phyloP scores from a whole-genome alignment of 2,113 vertebrate genomes.

The Amia ocellicauda region DNA sequence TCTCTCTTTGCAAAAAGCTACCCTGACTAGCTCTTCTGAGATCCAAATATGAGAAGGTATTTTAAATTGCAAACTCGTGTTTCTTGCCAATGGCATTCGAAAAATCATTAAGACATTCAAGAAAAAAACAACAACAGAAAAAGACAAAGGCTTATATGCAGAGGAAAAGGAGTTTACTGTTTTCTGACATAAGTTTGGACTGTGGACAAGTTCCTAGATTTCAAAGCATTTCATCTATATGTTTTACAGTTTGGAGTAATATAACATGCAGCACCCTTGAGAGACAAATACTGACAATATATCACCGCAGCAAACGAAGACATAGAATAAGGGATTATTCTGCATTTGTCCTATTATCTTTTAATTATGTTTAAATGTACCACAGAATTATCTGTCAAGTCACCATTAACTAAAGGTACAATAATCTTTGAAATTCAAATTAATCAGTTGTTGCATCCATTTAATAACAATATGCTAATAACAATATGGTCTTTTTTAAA shows the following conservation, averaged over 20 bases:
- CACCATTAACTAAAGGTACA: conserved; percentile 12
- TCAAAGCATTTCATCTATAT: neutral
- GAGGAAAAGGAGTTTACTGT: neutral
- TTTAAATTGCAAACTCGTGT: neutral
- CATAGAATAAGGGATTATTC: neutral
- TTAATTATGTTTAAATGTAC: conserved; percentile 5
- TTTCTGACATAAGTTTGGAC: neutral
- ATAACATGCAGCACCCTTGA: no score
- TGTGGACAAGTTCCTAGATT: no score
- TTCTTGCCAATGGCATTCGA: conserved; percentile 1
- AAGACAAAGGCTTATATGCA: neutral
- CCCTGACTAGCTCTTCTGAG: neutral
- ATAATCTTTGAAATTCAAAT: no score
- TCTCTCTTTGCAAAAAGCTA: no score
- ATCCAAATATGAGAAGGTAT: neutral
- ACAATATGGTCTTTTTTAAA: no score
- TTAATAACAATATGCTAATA: no score
- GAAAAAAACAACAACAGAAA: neutral
- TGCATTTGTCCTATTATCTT: conserved; percentile 8
- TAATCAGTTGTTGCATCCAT: no score
- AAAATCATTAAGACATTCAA: neutral
- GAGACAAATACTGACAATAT: no score
- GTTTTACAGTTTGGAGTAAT: no score
- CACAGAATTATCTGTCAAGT: neutral
- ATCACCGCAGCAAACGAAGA: no score